Evolutionary conservation across 2,113 vertebrate species (phyloP).

Genomic region (Coregonus clupeaformis): DNA sequence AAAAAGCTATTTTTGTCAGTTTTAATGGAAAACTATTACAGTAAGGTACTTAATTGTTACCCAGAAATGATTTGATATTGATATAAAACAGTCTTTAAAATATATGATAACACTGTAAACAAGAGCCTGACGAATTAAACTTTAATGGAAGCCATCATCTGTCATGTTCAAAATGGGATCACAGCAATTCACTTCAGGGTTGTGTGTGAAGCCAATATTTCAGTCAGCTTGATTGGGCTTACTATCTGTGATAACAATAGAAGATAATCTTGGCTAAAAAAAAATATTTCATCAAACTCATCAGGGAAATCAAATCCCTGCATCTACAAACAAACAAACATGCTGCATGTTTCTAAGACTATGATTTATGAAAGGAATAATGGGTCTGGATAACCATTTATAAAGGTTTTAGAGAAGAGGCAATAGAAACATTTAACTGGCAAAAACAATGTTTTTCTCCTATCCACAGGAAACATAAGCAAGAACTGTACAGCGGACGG

Average conservation of each 20-base stretch:
- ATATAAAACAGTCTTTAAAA: background rate
- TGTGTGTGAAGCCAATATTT: background rate
- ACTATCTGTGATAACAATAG: background rate
- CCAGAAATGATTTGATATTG: too few species aligned
- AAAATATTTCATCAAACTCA: background rate
- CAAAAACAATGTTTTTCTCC: constrained; percentile 28
- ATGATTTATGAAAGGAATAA: background rate
- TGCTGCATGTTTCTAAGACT: background rate
- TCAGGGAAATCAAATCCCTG: background rate
- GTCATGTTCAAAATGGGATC: background rate
- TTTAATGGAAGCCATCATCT: background rate
- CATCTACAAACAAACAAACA: background rate
- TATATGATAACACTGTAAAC: background rate
- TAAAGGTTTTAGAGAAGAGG: background rate
- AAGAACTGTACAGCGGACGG: constrained; percentile 84
- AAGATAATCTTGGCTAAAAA: background rate
- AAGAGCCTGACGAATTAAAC: background rate
- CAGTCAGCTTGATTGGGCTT: background rate
- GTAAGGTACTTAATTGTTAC: too few species aligned
- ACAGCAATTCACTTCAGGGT: background rate
- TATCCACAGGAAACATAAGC: constrained; percentile 85
- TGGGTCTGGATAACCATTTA: background rate
- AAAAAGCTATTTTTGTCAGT: too few species aligned
- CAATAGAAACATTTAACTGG: background rate
- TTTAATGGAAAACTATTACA: too few species aligned